Evolutionary conservation across 2,888 invertebrate genomes (phyloP), one percentile per base, ranked within the genome.

Genomic region (Cheilosia scutellata): DNA sequence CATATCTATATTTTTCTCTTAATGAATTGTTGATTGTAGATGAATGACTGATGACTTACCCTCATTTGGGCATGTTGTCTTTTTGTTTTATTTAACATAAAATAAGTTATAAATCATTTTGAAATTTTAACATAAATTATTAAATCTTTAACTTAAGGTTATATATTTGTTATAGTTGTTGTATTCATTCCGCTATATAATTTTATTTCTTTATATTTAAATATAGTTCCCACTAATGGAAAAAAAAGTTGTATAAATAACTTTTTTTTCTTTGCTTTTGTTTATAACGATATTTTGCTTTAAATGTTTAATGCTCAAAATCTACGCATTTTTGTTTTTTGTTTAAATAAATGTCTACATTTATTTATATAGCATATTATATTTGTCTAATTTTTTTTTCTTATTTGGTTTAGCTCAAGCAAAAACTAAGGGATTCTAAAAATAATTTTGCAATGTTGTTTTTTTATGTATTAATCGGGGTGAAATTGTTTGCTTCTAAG

Each of bases 21-120:
- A 62, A 63, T 71, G 62, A 71, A 51, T 58, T 83, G 68, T 83
- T 74, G 72, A 62, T 62, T 66, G 65, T 70, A 29, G 74, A 86
- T 86, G 86, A 76, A 82, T 82, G 86, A 82, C 71, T 86, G 86
- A 86, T 86, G 86, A 86, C 82, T 86, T 86, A 82, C 77, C 86
- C 86, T 86, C 86, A 77, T 75, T 76, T 77, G 76, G 86, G 86
- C 86, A 86, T 86, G 86, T 86, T 86, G 86, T 86, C 86, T 86
- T 86, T 80, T 79, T 72, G 7, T 65, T 63, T 57, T 44, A 31
- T 60, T 42, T 66, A 75, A 76, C 57, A 70, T 55, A 58, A 79
- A 53, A 60, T 11, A 66, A 49, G 66, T 11, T 5, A 33, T 27
- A 62, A 86, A 75, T 63, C 58, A 62, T 68, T 74, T 80, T 74